Conservation (phyloP, 2,113 vertebrate genomes). For the Xiphophorus maculatus region DNA sequence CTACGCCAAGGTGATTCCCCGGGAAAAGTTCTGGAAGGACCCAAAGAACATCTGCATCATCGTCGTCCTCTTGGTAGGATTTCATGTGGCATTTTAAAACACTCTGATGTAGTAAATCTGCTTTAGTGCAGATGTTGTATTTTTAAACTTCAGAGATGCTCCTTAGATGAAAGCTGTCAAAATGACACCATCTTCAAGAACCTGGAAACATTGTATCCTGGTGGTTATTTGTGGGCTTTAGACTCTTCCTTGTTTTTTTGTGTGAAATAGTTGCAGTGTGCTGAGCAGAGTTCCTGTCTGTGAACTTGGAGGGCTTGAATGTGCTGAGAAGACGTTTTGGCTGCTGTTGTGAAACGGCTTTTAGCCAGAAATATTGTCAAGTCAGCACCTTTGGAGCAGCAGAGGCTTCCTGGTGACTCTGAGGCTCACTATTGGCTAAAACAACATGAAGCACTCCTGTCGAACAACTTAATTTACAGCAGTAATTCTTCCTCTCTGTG, state of each 20-base stretch:
- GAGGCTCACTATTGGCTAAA: background rate
- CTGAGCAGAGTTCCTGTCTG: constrained; percentile 52
- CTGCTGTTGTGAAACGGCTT: constrained; percentile 61
- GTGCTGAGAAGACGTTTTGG: constrained; percentile 58
- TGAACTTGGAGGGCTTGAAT: constrained; percentile 22
- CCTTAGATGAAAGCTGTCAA: no score
- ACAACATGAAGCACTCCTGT: background rate
- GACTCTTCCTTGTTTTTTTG: constrained; percentile 8
- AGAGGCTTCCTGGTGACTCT: constrained; percentile 43
- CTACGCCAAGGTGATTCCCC: constrained; percentile 87
- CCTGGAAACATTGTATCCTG: no score
- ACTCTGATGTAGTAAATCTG: no score
- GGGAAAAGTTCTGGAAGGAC: constrained; percentile 91
- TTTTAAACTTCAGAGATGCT: no score
- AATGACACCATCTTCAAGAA: no score
- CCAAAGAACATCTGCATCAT: constrained; percentile 95
- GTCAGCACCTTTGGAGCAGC: constrained; percentile 59
- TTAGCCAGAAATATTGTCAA: constrained; percentile 40
- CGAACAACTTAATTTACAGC: background rate
- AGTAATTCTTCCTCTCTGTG: background rate
- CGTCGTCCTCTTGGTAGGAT: constrained; percentile 75
- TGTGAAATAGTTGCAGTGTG: background rate
- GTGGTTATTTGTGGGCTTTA: no score
- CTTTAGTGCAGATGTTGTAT: no score
- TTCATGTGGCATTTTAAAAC: background rate